Conservation (phyloP, 2,888 invertebrate genomes). For the Pollenia angustigena region DNA sequence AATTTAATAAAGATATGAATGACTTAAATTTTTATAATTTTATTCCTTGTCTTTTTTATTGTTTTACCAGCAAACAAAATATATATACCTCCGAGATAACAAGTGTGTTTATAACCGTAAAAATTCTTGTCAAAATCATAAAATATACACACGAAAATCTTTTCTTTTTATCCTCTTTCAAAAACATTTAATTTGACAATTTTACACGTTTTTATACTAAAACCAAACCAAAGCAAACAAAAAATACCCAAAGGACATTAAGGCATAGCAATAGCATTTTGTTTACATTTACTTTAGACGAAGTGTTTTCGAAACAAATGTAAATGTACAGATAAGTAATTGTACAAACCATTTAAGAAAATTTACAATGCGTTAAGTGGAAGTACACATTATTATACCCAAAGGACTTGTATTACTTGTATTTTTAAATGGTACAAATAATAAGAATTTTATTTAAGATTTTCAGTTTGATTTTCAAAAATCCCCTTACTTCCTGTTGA, state of each 20-base stretch:
- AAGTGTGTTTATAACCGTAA: background rate
- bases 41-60: no score
- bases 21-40: no score
- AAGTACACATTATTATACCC: conserved; percentile 45
- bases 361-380: conserved; percentile 12
- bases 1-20: no score
- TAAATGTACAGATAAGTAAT: no score
- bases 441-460: no score
- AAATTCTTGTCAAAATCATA: conserved; percentile 15
- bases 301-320: background rate
- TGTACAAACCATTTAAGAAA: conserved; percentile 1
- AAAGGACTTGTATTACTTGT: background rate
- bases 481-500: no score
- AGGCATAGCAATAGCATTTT: background rate
- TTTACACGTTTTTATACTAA: conserved; percentile 5
- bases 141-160: background rate
- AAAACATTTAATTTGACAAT: conserved; percentile 21
- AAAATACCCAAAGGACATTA: conserved; percentile 22
- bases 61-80: background rate
- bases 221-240: background rate
- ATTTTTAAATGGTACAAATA: no score
- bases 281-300: background rate
- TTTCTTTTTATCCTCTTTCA: background rate
- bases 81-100: conserved; percentile 1
- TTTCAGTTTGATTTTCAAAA: no score